A percentile compares a stretch with the other conserved stretches of the same genome.
Conservation (phyloP, 1,140 invertebrate species). For the Papilio polytes region DNA sequence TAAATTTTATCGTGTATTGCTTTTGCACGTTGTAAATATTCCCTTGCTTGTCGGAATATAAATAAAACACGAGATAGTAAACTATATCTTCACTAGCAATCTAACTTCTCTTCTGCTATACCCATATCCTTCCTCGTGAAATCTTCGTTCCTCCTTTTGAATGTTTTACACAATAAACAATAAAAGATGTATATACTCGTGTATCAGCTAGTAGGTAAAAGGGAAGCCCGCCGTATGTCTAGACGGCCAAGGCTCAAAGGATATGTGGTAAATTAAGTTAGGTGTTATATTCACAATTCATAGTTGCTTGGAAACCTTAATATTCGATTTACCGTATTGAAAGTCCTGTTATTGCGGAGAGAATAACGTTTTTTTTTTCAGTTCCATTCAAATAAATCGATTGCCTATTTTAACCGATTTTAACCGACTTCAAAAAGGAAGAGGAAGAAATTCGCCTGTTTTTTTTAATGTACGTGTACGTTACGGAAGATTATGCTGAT, state of each 20-base stretch:
- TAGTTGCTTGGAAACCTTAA: neutral
- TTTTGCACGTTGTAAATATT: neutral
- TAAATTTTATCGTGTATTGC: neutral
- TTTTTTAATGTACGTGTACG: too few species aligned
- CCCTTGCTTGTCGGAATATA: neutral
- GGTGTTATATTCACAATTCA: neutral
- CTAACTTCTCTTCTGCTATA: too few species aligned
- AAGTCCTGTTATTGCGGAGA: neutral
- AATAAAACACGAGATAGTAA: neutral
- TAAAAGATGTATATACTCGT: neutral
- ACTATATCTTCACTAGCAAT: neutral
- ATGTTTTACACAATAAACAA: neutral
- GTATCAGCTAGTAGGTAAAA: neutral
- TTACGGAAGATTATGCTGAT: neutral
- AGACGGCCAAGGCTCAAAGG: neutral
- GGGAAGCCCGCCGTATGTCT: constrained; percentile 17
- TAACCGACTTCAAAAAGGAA: neutral
- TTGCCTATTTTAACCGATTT: neutral
- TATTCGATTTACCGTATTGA: neutral
- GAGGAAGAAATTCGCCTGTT: too few species aligned
- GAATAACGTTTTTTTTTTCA: neutral
- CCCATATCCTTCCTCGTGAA: too few species aligned
- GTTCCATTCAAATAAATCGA: neutral
- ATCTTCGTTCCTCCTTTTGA: neutral
- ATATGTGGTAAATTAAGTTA: constrained; percentile 9